Base-by-base conservation (phyloP, 2,888 invertebrate species). In the Cataglyphis altisquamis region DNA sequence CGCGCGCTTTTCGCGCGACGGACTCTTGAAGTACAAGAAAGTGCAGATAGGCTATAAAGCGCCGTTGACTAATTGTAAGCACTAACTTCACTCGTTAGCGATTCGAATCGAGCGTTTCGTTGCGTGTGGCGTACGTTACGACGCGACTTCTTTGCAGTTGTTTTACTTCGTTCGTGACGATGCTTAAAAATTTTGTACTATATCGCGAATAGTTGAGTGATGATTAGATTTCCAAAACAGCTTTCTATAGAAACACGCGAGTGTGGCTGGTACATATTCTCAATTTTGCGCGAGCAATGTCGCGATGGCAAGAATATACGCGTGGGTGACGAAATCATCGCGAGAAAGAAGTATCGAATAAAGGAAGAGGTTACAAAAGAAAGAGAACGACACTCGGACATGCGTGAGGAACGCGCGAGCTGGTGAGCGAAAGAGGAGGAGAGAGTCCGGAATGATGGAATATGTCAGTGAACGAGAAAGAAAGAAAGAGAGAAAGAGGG, bases 281-380 rank as follows among this genome's bases (percentile, higher is more conserved):
- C 39, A 10, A 15, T 60, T 8, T 32, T 15, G 67, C 70, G 63
- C 70, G 32, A 64, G 70, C 70, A 84, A 87, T 83, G 62, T 74
- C 67, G 67, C 39, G 52, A 57, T 64, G 86, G 70, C 25, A 64
- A 36, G 48, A 75, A 39, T 68, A 41, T 62, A 80, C 73, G 88
- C 81, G 86, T 83, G 82, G 80, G 63, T 83, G 75, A 67, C 82
- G 70, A 82, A 82, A 60, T 85, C n/a, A 80, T 25, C 60, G 77
- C 48, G 21, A 66, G 36, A 15, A 25, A 64, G 10, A 48, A 45
- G 39, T n/a, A 62, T 29, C n/a, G 77, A 18, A 12, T 21, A 41
- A 57, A 64, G 10, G 81, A 39, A 39, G 29, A 45, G 1, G 18
- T 4, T 15, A 25, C 21, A 39, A n/a, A 45, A 60, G 82, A 45